Evolutionary conservation across 2,113 vertebrate species (phyloP), one percentile per base, ranked within the genome.

Genomic region (Apistogramma diplotaenia): DNA sequence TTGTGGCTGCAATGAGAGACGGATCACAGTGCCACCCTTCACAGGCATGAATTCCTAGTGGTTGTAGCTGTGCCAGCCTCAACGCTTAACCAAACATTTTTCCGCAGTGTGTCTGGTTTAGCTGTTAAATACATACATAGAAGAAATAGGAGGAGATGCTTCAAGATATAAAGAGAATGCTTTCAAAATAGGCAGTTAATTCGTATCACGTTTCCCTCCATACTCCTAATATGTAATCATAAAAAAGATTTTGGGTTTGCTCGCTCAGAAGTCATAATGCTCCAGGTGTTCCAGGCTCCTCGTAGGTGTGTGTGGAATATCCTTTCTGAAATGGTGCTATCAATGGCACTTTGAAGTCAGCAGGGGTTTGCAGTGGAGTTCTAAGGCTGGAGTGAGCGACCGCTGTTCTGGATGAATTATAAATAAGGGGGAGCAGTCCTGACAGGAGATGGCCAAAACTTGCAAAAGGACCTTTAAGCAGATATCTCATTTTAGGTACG

Each of bases 81-180:
- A 74, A 72, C 83, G 19, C 33, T 74, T 75, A 81, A 83, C 57
- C 59, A n/a, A 74, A 40, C 78, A 65, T 59, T 37, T 75, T 91
- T 89, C 86, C 75, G n/a, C 46, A 83, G 51, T 33, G 55, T 87
- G 84, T 79, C 82, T 76, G 54, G 58, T 33, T 56, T 37, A 53
- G 58, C 43, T 70, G 25, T 49, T 49, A 31, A 67, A 67, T 67
- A 27, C 46, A 27, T 11, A 15, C 27, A 23, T 46, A 27, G 15
- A 67, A 67, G 46, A 1, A 27, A 67, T 67, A 3, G 15, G 29
- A 51, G 10, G 29, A 35, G 43, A 67, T 33, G 9, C 7, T 9
- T 19, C 15, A 18, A 12, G 16, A 70, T 49, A 19, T 8, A 46
- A 27, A 67, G 46, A 0, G 29, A 70, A 29, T 70, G 23, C 29